These are phyloP conservation scores for Ailuropoda melanoleuca DNA, from an alignment of 2,113 vertebrate genomes.

Conservation along the genomic window DNA sequence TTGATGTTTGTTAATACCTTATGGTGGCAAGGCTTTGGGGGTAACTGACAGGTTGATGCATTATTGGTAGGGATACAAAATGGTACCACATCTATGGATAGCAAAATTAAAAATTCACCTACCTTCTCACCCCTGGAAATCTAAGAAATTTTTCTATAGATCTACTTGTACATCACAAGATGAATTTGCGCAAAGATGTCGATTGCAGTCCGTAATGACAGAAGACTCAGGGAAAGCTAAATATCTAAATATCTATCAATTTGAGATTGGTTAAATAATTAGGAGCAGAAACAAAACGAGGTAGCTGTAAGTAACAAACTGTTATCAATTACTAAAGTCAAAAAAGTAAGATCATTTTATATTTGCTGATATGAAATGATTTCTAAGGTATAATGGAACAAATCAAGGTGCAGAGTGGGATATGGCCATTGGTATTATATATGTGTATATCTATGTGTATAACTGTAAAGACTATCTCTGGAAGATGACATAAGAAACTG, in stretches of 20 bases:
- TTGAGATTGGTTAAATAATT: conserved; percentile 11
- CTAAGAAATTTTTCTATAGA: background rate
- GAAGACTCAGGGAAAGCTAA: background rate
- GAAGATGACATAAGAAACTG: background rate
- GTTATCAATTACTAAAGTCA: background rate
- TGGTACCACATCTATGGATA: background rate
- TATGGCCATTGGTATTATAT: background rate
- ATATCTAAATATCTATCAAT: background rate
- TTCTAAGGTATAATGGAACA: background rate
- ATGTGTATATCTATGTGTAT: background rate
- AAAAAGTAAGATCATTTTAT: background rate
- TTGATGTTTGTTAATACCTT: background rate
- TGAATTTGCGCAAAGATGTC: background rate
- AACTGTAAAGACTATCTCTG: background rate
- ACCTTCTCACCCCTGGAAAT: background rate
- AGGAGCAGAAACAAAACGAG: conserved; percentile 9
- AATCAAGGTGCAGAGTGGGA: background rate
- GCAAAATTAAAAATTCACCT: conserved; percentile 6
- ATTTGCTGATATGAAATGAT: background rate
- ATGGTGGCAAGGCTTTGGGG: background rate
- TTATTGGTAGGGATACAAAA: background rate
- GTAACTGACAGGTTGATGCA: background rate
- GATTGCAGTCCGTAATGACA: background rate
- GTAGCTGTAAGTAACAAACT: background rate
- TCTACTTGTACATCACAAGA: background rate